phyloP scores from a whole-genome alignment of 1,140 invertebrate genomes.

The Archegozetes longisetosus region DNA sequence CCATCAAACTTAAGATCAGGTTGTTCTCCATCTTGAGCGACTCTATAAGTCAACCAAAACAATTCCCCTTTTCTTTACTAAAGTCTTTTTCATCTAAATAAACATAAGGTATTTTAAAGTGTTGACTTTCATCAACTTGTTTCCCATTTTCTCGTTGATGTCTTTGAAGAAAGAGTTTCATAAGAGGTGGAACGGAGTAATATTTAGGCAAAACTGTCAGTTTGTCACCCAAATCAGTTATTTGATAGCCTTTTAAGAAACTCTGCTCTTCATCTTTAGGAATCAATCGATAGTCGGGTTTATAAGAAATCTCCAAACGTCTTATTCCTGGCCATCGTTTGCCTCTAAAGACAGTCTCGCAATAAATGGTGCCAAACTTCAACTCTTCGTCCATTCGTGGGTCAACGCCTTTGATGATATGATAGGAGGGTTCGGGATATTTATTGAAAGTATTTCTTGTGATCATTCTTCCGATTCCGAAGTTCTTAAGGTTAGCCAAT shows the following conservation, averaged over 20 bases:
- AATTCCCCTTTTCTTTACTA: conserved; percentile 1
- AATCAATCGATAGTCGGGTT: conserved; percentile 18
- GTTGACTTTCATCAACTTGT: neutral
- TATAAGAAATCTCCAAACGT: conserved; percentile 1
- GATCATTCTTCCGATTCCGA: conserved; percentile 18
- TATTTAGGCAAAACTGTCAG: conserved; percentile 7
- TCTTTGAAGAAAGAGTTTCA: conserved; percentile 12
- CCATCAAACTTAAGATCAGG: conserved; percentile 5
- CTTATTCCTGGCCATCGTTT: conserved; percentile 8
- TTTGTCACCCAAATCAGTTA: conserved; percentile 8
- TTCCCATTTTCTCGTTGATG: neutral
- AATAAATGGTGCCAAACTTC: conserved; percentile 9
- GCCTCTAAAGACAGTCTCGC: conserved; percentile 14
- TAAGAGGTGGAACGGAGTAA: conserved; percentile 14
- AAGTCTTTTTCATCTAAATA: conserved; percentile 5
- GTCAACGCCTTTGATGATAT: conserved; percentile 17
- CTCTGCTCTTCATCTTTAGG: conserved; percentile 18
- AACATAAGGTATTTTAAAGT: conserved; percentile 12
- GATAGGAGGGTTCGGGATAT: conserved; percentile 14
- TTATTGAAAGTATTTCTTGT: conserved; percentile 1
- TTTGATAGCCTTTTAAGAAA: neutral
- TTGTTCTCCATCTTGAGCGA: conserved; percentile 11
- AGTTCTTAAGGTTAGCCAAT: conserved; percentile 19
- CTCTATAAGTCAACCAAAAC: conserved; percentile 10
- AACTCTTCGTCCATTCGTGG: conserved; percentile 20